Evolutionary conservation across 2,113 vertebrate species (phyloP).

Genomic region (Equus przewalskii): DNA sequence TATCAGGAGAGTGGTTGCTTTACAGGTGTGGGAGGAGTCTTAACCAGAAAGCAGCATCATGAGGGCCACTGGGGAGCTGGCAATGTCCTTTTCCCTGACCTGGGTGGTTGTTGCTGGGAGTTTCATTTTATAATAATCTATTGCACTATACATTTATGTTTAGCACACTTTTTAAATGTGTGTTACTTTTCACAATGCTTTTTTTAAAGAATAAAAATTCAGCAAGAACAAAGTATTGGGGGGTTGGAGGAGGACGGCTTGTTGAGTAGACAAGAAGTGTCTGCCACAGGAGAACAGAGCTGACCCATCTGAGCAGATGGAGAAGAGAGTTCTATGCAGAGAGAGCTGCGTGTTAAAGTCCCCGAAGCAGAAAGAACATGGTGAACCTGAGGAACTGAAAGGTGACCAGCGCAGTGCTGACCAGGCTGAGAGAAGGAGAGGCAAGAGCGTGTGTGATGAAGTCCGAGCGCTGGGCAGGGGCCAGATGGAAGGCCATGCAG

Average conservation of each 20-base stretch:
- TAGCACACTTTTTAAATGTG: background rate
- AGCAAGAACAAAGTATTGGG: background rate
- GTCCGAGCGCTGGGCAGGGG: background rate
- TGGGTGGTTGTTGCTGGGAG: background rate
- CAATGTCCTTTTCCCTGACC: background rate
- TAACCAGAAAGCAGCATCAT: background rate
- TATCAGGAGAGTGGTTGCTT: background rate
- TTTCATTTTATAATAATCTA: background rate
- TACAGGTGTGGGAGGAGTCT: background rate
- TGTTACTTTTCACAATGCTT: background rate
- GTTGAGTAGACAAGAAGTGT: background rate
- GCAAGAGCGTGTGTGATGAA: background rate
- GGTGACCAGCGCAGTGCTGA: background rate
- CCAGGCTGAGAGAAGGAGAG: background rate
- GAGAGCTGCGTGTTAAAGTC: background rate
- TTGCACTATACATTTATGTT: background rate
- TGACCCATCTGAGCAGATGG: too few species aligned
- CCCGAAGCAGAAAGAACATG: background rate
- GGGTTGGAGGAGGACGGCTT: background rate
- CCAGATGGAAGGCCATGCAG: background rate
- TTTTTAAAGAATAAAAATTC: background rate
- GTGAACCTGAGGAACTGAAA: background rate
- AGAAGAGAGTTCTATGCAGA: background rate
- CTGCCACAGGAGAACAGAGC: background rate
- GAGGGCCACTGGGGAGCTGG: too few species aligned